Base-by-base conservation (phyloP, 2,797 vertebrate species). In the Sparus aurata region DNA sequence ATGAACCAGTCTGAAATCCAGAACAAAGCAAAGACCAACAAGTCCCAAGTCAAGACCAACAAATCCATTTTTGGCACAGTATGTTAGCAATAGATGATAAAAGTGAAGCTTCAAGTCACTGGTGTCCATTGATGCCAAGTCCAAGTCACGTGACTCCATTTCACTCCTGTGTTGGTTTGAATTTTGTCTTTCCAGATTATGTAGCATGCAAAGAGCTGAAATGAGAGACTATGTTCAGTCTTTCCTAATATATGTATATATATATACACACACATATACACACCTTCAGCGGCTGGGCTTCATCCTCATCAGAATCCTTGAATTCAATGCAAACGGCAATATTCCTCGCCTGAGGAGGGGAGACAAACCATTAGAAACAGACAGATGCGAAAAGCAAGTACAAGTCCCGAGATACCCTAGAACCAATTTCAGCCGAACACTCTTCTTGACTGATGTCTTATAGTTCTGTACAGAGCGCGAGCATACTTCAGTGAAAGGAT, bases 291-390 rank as follows among this genome's bases (percentile, higher is more conserved):
- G 97, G 94, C 79, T 93, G 95, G 45, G 96, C 95, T 71, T 97
- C 97, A 69, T 98, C 97, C 59, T 97, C 96, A 82, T 99, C 98
- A 0, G 96, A 97, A 84, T 99, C 98, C 93, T 95, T 98, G 93
- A 99, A 99, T 87, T 99, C 97, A 82, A 99, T 95, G 78, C 97
- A 97, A 41, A 99, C 91, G 1, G 97, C 97, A 76, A 99, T 97
- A 85, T 99, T 99, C 91, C 98, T 97, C 16, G 98, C 98, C 98
- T 99, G 87, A 69, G 91, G 43, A 11, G 75, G 25, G 74, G 64
- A 63, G 55, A 77, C 17, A 69, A 46, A 73, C 53, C 23, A 18
- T 38, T 60, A 45, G 52, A 18, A 66, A 22, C 9, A 76, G 12
- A 38, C 13, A 49, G 25, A 72, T 65, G 59, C 69, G 27, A 45